Conservation (phyloP, 2,113 vertebrate species). For the Oryzias curvinotus region DNA sequence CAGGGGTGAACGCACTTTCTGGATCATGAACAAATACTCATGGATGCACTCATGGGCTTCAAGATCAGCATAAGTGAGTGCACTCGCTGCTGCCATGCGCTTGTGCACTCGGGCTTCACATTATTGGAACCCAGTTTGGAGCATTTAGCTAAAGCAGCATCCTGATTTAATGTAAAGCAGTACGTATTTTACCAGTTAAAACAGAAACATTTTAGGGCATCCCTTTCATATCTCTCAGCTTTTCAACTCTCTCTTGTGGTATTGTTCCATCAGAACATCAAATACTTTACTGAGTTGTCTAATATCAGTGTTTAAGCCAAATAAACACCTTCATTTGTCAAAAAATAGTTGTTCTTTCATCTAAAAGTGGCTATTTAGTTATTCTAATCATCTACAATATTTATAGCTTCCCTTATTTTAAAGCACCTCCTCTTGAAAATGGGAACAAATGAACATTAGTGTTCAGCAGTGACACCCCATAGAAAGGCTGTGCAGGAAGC, state of each 20-base stretch:
- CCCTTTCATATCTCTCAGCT: no score
- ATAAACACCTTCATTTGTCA: no score
- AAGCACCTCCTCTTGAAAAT: background rate
- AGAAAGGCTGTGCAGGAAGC: slow-evolving; percentile 23
- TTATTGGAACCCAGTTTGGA: background rate
- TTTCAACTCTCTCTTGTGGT: no score
- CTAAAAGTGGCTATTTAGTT: background rate
- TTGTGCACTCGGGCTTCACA: background rate
- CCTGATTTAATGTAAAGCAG: background rate
- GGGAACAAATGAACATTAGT: slow-evolving; percentile 7
- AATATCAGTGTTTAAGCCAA: no score
- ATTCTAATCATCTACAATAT: background rate
- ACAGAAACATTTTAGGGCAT: background rate
- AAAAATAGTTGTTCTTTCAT: no score
- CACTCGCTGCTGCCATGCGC: slow-evolving; percentile 1
- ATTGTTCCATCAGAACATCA: no score
- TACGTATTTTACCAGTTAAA: background rate
- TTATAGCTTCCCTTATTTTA: background rate
- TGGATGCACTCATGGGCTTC: background rate
- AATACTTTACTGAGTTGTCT: no score
- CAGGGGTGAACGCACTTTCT: slow-evolving; percentile 31
- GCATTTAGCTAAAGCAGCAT: background rate
- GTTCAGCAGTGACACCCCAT: slow-evolving; percentile 1
- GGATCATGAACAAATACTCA: slow-evolving; percentile 22
- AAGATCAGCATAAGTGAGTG: background rate